Conservation (phyloP, 23 tunicate species). For the Trididemnum clinides region DNA sequence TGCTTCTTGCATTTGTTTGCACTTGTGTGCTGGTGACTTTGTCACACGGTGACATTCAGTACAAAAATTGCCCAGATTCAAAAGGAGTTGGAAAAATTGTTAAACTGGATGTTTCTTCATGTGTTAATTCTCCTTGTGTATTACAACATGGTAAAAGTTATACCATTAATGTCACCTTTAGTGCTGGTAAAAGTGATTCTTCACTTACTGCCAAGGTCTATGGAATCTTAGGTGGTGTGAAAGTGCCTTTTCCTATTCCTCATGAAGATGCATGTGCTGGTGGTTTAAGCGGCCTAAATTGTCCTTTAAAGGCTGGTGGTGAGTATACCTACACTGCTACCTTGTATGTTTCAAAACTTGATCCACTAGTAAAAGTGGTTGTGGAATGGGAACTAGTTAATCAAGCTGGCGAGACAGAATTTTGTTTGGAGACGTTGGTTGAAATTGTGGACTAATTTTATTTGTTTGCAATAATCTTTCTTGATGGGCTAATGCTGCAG, state of each 20-base stretch:
- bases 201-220: slow-evolving; percentile 16
- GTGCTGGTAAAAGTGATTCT: neutral
- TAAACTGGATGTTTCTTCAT: slow-evolving; percentile 40
- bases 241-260: slow-evolving; percentile 28
- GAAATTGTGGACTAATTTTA: slow-evolving; percentile 5
- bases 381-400: slow-evolving; percentile 35
- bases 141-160: slow-evolving; percentile 31
- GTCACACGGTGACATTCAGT: no score
- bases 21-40: no score
- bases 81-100: slow-evolving; percentile 22
- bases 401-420: neutral
- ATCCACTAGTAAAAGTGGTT: slow-evolving; percentile 37
- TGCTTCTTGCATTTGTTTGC: no score
- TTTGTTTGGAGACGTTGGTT: slow-evolving; percentile 39
- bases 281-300: slow-evolving; percentile 42
- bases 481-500: no score
- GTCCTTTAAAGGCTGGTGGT: slow-evolving; percentile 27
- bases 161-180: slow-evolving; percentile 51
- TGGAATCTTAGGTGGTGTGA: slow-evolving; percentile 43
- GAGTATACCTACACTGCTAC: slow-evolving; percentile 21
- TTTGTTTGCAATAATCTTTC: neutral
- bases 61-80: no score
- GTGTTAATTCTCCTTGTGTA: slow-evolving; percentile 7
- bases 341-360: neutral
- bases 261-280: slow-evolving; percentile 47